A percentile compares a stretch with the other conserved stretches of the same genome.
phyloP scores from a whole-genome alignment of 92 coral and sea anemone genomes.

The Bergia puertoricense region DNA sequence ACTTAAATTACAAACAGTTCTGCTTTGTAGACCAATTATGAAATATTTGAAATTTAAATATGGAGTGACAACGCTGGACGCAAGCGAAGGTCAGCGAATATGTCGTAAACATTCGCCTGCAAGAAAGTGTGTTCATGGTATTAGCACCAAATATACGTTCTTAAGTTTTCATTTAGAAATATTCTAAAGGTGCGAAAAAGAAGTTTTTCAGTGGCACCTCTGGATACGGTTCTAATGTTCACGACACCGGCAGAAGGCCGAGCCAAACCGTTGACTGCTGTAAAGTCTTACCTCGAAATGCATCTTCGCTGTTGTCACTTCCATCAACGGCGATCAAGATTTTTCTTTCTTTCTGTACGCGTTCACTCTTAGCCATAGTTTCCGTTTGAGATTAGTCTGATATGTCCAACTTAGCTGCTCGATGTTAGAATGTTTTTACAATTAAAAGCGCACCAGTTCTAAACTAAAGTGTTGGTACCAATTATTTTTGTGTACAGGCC shows the following conservation, averaged over 20 bases:
- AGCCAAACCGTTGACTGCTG: too few species aligned
- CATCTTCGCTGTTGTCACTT: constrained; percentile 51
- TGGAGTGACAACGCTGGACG: background rate
- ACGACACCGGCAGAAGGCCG: background rate
- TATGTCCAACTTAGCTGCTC: background rate
- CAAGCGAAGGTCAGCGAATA: background rate
- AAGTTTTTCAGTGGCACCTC: background rate
- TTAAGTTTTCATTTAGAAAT: too few species aligned
- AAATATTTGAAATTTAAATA: too few species aligned
- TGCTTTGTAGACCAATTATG: background rate
- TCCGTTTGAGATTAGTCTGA: background rate
- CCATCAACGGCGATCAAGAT: constrained; percentile 62
- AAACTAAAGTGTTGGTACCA: background rate
- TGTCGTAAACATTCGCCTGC: background rate
- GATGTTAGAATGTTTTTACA: background rate
- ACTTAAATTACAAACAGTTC: too few species aligned
- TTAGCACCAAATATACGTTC: background rate
- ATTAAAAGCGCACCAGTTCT: background rate
- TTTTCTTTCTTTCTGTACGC: background rate
- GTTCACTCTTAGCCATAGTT: constrained; percentile 6
- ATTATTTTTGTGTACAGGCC: background rate
- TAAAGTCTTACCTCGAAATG: constrained; percentile 50
- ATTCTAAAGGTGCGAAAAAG: background rate
- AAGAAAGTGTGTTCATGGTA: background rate
- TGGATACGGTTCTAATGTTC: background rate